Percentiles rank a stretch among this genome's conserved stretches.
Conservation (phyloP, 2,888 invertebrate species). For the Cryptocephalus primarius region DNA sequence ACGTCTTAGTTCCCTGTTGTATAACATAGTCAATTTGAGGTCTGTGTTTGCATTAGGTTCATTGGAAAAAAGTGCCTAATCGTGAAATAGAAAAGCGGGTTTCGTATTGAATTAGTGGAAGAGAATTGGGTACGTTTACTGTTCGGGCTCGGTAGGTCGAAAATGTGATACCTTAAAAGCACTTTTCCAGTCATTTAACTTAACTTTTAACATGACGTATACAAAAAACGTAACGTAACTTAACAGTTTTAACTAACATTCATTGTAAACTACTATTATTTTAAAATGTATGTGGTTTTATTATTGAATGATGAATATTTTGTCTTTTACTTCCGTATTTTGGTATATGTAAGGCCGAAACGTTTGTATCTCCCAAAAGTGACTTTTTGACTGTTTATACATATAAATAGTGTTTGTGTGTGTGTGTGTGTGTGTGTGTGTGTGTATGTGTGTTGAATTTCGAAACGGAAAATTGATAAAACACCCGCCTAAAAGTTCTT, state of each 20-base stretch:
- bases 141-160: background rate
- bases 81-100: too few species aligned
- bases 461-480: slow-evolving; percentile 3
- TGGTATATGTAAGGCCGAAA: slow-evolving; percentile 24
- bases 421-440: slow-evolving; percentile 12
- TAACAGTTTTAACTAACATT: slow-evolving; percentile 25
- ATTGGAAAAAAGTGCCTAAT: too few species aligned
- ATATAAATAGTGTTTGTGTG: slow-evolving; percentile 11
- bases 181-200: slow-evolving; percentile 14
- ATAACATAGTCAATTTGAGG: too few species aligned
- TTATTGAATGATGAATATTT: slow-evolving; percentile 11
- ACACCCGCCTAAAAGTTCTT: slow-evolving; percentile 14
- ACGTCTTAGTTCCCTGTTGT: too few species aligned
- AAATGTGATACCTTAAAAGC: slow-evolving; percentile 17
- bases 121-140: too few species aligned
- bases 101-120: too few species aligned
- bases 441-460: background rate
- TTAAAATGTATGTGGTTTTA: slow-evolving; percentile 29
- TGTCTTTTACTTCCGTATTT: slow-evolving; percentile 18
- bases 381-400: slow-evolving; percentile 23
- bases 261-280: slow-evolving; percentile 20
- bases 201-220: slow-evolving; percentile 21
- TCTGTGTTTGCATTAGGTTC: too few species aligned
- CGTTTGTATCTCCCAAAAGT: slow-evolving; percentile 34
- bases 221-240: slow-evolving; percentile 22